Evolutionary conservation across 2,113 vertebrate species (phyloP).

Genomic region (Aythya baeri): DNA sequence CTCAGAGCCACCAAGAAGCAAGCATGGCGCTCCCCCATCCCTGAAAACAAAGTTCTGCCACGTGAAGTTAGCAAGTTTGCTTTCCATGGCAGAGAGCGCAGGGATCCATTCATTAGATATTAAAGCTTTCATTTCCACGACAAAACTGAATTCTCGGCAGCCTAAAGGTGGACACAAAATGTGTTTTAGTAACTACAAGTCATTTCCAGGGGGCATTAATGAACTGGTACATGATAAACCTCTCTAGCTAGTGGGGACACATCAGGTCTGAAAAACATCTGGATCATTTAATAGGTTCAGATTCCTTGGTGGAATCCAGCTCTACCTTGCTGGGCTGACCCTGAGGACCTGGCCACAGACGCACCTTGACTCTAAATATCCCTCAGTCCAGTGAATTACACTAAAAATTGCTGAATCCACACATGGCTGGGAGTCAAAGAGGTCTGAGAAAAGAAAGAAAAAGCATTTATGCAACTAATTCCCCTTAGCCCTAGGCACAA

Average conservation of each 20-base stretch:
- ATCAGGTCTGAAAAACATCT: background rate
- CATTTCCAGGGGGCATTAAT: background rate
- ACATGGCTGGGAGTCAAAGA: background rate
- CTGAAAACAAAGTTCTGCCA: background rate
- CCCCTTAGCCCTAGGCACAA: background rate
- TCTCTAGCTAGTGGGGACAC: background rate
- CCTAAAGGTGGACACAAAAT: background rate
- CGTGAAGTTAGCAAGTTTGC: background rate
- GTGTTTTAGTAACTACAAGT: background rate
- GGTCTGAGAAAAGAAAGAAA: background rate
- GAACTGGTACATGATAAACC: background rate
- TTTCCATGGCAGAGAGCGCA: background rate
- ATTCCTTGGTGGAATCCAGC: background rate
- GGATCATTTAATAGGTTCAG: background rate
- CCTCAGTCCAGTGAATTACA: background rate
- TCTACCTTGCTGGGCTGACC: background rate
- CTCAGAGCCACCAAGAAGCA: background rate
- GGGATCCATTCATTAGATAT: background rate
- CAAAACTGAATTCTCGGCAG: background rate
- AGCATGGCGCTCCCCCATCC: background rate
- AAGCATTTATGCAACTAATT: background rate
- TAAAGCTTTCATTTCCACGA: background rate
- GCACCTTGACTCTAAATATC: background rate
- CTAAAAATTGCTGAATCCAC: background rate
- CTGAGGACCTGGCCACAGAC: background rate